These are phyloP conservation scores for Dynastes grantii DNA, from an alignment of 2,888 invertebrate species.

Conservation along the genomic window DNA sequence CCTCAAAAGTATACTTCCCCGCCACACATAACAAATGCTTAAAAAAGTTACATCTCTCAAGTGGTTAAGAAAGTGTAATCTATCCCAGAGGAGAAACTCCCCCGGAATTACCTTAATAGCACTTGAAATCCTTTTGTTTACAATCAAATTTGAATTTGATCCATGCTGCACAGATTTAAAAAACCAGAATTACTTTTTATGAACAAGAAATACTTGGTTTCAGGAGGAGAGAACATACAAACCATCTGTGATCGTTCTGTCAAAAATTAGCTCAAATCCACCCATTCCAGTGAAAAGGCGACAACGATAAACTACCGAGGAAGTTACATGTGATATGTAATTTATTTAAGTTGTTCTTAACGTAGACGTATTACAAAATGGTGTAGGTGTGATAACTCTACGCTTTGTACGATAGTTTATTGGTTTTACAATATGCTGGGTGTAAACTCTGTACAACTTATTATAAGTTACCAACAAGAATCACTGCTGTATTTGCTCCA, in stretches of 20 bases:
- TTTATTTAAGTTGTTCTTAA: slow-evolving; percentile 8
- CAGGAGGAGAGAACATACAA: slow-evolving; percentile 37
- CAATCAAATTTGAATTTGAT: too few species aligned
- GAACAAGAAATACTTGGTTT: not conserved
- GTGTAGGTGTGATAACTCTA: not conserved
- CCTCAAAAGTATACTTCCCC: too few species aligned
- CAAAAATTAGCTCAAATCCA: slow-evolving; percentile 34
- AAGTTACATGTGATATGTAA: slow-evolving; percentile 23
- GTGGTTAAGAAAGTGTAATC: too few species aligned
- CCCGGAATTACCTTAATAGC: too few species aligned
- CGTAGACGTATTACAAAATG: not conserved
- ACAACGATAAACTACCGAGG: not conserved
- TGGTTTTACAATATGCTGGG: slow-evolving; percentile 15
- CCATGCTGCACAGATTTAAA: too few species aligned
- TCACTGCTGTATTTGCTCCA: too few species aligned
- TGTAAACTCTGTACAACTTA: not conserved
- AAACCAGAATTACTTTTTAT: too few species aligned
- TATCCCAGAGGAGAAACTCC: too few species aligned
- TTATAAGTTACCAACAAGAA: too few species aligned
- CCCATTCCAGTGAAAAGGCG: slow-evolving; percentile 41
- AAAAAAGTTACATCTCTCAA: too few species aligned
- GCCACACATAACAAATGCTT: too few species aligned
- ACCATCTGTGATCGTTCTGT: slow-evolving; percentile 33
- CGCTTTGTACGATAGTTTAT: not conserved
- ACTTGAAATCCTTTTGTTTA: too few species aligned